phyloP scores from a whole-genome alignment of 2,888 invertebrate genomes.

The Dioctria linearis region DNA sequence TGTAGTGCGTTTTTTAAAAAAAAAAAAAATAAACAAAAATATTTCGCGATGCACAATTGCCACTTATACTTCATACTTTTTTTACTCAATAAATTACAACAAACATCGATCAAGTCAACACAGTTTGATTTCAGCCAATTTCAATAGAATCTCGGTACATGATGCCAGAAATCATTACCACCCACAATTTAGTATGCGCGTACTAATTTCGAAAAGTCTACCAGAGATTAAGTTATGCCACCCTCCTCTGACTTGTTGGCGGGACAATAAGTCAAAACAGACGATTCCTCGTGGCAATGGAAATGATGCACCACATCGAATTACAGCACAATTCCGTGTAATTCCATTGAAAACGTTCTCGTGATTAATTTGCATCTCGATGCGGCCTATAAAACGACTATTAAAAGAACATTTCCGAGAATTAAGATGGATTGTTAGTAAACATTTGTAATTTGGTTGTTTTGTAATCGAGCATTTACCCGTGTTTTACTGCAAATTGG shows the following conservation, averaged over 20 bases:
- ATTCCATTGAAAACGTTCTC: neutral
- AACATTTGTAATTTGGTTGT: neutral
- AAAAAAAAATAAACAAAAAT: too few species aligned
- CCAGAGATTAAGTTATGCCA: neutral
- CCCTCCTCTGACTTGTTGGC: neutral
- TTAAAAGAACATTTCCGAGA: slow-evolving; percentile 9
- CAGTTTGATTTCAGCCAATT: too few species aligned
- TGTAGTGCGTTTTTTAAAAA: too few species aligned
- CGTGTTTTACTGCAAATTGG: neutral
- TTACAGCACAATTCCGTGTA: slow-evolving; percentile 2
- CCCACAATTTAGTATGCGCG: neutral
- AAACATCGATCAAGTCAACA: too few species aligned
- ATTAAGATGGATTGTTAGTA: neutral
- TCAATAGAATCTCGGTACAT: neutral
- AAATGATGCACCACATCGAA: neutral
- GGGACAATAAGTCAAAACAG: too few species aligned
- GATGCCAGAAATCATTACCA: neutral
- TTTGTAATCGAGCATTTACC: neutral
- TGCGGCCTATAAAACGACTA: slow-evolving; percentile 9
- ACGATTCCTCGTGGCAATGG: neutral
- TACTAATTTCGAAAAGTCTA: neutral
- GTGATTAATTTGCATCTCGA: slow-evolving; percentile 7
- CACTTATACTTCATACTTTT: too few species aligned
- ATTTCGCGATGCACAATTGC: too few species aligned
- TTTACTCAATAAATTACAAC: too few species aligned